phyloP scores from a whole-genome alignment of 2,113 vertebrate species.

The Recurvirostra avosetta region DNA sequence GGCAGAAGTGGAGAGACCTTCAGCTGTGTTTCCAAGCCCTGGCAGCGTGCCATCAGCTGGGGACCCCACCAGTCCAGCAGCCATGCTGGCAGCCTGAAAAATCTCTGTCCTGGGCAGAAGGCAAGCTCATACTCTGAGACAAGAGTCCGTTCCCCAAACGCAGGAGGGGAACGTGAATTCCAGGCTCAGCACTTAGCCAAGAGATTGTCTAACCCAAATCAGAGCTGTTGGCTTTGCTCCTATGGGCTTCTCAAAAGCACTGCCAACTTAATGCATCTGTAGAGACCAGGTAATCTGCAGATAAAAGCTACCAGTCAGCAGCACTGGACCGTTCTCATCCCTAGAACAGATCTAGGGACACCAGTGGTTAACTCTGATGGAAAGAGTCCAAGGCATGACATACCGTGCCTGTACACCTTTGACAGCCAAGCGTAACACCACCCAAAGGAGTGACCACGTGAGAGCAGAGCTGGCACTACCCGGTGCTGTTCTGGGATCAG shows the following conservation, averaged over 20 bases:
- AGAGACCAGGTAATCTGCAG: background rate
- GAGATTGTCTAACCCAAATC: background rate
- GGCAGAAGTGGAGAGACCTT: background rate
- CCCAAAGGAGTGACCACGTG: rapidly evolving
- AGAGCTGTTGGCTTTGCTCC: background rate
- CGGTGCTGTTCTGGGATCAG: too few relatives aligned
- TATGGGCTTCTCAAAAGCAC: background rate
- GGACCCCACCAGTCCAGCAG: rapidly evolving
- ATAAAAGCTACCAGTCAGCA: background rate
- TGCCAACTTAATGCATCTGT: background rate
- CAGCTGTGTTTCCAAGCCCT: rapidly evolving
- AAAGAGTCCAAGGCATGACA: background rate
- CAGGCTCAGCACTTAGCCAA: background rate
- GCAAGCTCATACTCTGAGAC: background rate
- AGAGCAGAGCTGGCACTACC: too few relatives aligned
- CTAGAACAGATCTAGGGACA: background rate
- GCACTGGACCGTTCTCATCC: background rate
- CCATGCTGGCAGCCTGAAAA: background rate
- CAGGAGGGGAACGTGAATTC: background rate
- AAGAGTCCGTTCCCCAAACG: background rate
- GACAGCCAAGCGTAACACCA: rapidly evolving
- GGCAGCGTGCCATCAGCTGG: background rate
- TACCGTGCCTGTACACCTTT: background rate
- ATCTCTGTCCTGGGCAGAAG: background rate
- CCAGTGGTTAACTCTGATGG: background rate